Conservation (phyloP, 2,113 vertebrate species). For the Tupaia tana region DNA sequence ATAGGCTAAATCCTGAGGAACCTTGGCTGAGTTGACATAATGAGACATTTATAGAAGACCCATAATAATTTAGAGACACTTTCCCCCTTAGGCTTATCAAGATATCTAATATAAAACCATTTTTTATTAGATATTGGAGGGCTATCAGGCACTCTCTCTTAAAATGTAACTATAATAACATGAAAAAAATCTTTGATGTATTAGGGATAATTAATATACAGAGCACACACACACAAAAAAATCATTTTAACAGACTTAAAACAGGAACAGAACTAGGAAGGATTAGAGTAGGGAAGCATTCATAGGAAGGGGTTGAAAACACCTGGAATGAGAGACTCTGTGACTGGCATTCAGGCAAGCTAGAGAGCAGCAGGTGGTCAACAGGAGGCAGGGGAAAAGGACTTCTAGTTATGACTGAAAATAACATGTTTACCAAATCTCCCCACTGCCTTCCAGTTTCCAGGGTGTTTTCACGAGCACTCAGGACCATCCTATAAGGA, state of each 20-base stretch:
- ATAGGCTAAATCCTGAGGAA: neutral
- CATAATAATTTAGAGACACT: neutral
- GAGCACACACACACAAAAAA: neutral
- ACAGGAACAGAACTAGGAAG: neutral
- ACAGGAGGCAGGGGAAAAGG: neutral
- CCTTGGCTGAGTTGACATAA: neutral
- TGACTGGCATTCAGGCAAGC: neutral
- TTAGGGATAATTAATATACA: neutral
- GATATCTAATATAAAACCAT: neutral
- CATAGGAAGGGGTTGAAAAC: neutral
- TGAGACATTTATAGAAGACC: neutral
- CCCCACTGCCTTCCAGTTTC: neutral
- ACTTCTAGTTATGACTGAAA: neutral
- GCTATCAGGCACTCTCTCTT: neutral
- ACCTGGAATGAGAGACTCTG: neutral
- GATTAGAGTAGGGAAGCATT: neutral
- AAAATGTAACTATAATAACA: slow-evolving; percentile 2
- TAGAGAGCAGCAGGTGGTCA: neutral
- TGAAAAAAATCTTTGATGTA: neutral
- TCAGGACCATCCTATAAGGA: neutral
- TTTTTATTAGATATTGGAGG: neutral
- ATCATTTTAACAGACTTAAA: neutral
- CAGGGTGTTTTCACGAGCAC: neutral
- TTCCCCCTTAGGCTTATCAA: neutral
- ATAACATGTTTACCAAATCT: neutral